Percentiles rank a stretch among this genome's conserved stretches.
These are phyloP conservation scores for Cepaea nemoralis DNA, from an alignment of 1,140 invertebrate genomes.

Conservation along the genomic window DNA sequence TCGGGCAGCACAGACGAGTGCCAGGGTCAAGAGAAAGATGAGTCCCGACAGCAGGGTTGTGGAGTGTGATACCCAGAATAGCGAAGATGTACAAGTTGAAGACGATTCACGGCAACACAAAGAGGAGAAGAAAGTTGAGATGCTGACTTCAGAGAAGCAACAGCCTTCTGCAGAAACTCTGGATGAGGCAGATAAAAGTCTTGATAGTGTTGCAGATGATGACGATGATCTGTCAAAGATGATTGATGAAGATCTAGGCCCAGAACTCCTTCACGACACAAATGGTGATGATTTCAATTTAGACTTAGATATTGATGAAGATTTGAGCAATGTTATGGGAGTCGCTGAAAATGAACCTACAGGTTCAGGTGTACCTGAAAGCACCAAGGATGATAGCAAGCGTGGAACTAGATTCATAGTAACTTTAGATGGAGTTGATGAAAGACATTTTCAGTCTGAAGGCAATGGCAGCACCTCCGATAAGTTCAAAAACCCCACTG, in stretches of 20 bases:
- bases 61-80: background rate
- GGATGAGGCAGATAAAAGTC: background rate
- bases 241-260: conserved; percentile 33
- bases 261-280: conserved; percentile 28
- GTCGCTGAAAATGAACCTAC: conserved; percentile 21
- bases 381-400: conserved; percentile 31
- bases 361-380: conserved; percentile 16
- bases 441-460: conserved; percentile 46
- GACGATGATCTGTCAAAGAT: conserved; percentile 36
- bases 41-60: conserved; percentile 37
- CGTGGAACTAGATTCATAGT: conserved; percentile 70
- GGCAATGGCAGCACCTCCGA: conserved; percentile 10
- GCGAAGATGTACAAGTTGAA: background rate
- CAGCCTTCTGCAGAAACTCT: background rate
- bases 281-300: conserved; percentile 42
- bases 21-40: background rate
- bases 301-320: conserved; percentile 33
- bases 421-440: conserved; percentile 71
- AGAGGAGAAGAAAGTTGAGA: background rate
- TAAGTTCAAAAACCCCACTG: background rate
- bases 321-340: conserved; percentile 29
- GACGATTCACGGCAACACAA: background rate
- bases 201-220: background rate
- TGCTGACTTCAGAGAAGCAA: too few relatives aligned
- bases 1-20: background rate